These are phyloP conservation scores for Macrotus californicus DNA, from an alignment of 2,113 vertebrate species.

Conservation along the genomic window DNA sequence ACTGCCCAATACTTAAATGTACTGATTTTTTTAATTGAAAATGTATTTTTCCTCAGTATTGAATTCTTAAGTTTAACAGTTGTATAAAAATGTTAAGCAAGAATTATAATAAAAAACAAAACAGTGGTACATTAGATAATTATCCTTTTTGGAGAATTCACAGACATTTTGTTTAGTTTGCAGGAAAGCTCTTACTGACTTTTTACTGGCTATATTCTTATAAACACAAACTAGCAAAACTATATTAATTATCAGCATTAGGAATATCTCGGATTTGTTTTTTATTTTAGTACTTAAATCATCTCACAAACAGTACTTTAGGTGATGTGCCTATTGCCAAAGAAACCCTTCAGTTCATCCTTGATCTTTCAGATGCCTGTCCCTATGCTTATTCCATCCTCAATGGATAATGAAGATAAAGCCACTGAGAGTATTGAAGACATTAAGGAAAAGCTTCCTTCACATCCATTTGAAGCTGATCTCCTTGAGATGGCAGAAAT, in stretches of 20 bases:
- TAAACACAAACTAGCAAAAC: not conserved
- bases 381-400: slow-evolving; percentile 91
- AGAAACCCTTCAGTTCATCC: not conserved
- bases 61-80: not conserved
- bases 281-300: slow-evolving; percentile 23
- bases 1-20: too few species aligned
- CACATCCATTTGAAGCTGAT: slow-evolving; percentile 92
- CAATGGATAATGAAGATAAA: slow-evolving; percentile 86
- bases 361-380: slow-evolving; percentile 87
- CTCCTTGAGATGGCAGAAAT: slow-evolving; percentile 98
- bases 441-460: slow-evolving; percentile 90
- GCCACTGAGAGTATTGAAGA: slow-evolving; percentile 88
- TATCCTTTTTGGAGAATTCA: slow-evolving; percentile 9
- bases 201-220: slow-evolving; percentile 10
- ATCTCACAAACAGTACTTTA: slow-evolving; percentile 16
- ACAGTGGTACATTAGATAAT: not conserved
- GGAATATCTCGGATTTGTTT: not conserved
- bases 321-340: not conserved
- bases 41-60: not conserved
- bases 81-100: slow-evolving; percentile 8
- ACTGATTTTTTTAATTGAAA: not conserved
- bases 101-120: slow-evolving; percentile 12
- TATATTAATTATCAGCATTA: not conserved
- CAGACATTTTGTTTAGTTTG: not conserved
- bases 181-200: not conserved